Percentiles rank a stretch among this genome's conserved stretches.
These are phyloP conservation scores for Cepaea nemoralis DNA, from an alignment of 1,140 invertebrate genomes.

Conservation along the genomic window DNA sequence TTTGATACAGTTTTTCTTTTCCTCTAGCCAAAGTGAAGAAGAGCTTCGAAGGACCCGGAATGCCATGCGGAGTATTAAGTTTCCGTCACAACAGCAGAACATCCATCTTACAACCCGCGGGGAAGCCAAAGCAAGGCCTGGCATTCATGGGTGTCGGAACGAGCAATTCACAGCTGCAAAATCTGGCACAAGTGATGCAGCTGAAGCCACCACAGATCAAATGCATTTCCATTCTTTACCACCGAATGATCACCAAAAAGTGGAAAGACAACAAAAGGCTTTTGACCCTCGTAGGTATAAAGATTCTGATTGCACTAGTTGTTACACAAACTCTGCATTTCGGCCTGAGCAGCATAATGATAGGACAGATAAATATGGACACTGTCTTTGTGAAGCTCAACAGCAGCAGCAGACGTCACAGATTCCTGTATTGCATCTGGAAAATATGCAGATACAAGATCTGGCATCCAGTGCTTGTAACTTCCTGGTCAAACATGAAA, in stretches of 20 bases:
- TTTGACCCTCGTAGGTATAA: not conserved
- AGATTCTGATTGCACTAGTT: no score
- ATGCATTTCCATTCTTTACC: not conserved
- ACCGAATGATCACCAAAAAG: no score
- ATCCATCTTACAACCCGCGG: no score
- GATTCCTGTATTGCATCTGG: not conserved
- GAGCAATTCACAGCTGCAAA: not conserved
- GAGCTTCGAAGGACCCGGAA: not conserved
- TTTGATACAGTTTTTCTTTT: not conserved
- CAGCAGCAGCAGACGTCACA: not conserved
- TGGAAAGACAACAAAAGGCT: not conserved
- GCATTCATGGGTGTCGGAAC: not conserved
- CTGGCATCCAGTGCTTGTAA: slow-evolving; percentile 33
- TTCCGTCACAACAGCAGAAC: no score
- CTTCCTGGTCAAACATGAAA: slow-evolving; percentile 25
- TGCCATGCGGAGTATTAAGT: slow-evolving; percentile 4
- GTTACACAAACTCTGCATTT: no score
- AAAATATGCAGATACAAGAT: slow-evolving; percentile 28
- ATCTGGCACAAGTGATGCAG: not conserved
- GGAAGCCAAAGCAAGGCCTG: not conserved
- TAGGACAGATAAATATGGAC: no score
- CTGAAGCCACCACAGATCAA: not conserved
- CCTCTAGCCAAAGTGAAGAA: slow-evolving; percentile 14
- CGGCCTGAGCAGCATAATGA: no score
- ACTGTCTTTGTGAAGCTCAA: not conserved